phyloP scores from a whole-genome alignment of 1,140 invertebrate genomes.

The Helicoverpa zea region DNA sequence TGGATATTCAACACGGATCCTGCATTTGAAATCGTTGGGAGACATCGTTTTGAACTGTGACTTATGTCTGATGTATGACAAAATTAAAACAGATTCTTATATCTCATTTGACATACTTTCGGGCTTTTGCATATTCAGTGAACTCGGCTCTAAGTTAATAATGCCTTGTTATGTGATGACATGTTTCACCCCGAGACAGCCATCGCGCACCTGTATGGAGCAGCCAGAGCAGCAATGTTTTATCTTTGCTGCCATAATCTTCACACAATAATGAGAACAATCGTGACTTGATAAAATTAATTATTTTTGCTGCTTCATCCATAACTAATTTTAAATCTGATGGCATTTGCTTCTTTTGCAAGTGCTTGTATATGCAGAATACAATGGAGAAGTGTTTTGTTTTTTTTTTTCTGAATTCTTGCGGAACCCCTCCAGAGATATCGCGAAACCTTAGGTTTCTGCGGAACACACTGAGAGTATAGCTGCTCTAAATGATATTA shows the following conservation, averaged over 20 bases:
- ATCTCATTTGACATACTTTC: slow-evolving; percentile 58
- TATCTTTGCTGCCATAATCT: slow-evolving; percentile 70
- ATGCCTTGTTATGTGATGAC: slow-evolving; percentile 60
- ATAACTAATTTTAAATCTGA: slow-evolving; percentile 54
- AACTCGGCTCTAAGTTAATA: slow-evolving; percentile 68
- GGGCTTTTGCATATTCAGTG: slow-evolving; percentile 59
- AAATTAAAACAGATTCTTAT: slow-evolving; percentile 58
- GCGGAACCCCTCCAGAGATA: no score
- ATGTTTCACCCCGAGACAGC: slow-evolving; percentile 72
- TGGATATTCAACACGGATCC: slow-evolving; percentile 56
- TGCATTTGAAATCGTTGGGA: slow-evolving; percentile 58
- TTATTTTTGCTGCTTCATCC: slow-evolving; percentile 60
- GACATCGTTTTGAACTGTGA: slow-evolving; percentile 54
- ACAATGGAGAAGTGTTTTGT: slow-evolving; percentile 48
- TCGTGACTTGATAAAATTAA: slow-evolving; percentile 74
- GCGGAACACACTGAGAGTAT: no score
- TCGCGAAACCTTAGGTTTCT: no score
- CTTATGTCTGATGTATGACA: slow-evolving; percentile 59
- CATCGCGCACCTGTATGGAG: slow-evolving; percentile 63
- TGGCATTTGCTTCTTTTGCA: slow-evolving; percentile 56
- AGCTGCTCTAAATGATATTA: no score
- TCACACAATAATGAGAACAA: slow-evolving; percentile 65
- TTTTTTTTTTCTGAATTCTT: no score
- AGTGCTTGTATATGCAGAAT: slow-evolving; percentile 72
- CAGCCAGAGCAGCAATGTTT: slow-evolving; percentile 67